Evolutionary conservation across 2,888 invertebrate species (phyloP).

Genomic region (Phalera bucephala): DNA sequence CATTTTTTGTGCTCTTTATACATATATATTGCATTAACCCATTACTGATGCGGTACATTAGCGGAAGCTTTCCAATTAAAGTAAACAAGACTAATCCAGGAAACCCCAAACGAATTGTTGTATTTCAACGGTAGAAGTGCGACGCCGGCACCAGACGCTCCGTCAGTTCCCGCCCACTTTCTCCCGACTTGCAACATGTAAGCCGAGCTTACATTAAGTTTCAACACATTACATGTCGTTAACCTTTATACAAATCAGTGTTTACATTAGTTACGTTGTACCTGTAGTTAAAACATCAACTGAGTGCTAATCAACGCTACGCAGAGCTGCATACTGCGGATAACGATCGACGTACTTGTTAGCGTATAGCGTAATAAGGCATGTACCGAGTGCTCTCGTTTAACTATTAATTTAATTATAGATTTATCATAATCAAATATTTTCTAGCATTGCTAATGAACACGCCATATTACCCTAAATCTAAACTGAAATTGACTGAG

Average conservation of each 20-base stretch:
- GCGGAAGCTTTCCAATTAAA: background rate
- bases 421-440: too few relatives aligned
- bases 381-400: conserved; percentile 12
- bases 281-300: conserved; percentile 37
- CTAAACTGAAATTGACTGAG: too few relatives aligned
- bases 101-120: background rate
- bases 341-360: conserved; percentile 19
- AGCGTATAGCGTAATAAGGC: conserved; percentile 12
- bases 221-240: conserved; percentile 45
- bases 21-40: too few relatives aligned
- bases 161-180: conserved; percentile 39
- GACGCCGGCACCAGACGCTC: conserved; percentile 19
- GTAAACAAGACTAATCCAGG: background rate
- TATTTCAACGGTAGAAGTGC: background rate
- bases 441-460: too few relatives aligned
- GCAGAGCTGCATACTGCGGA: conserved; percentile 32
- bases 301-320: conserved; percentile 39
- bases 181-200: conserved; percentile 37
- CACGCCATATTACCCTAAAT: too few relatives aligned
- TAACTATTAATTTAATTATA: too few relatives aligned
- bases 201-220: conserved; percentile 38
- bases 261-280: conserved; percentile 36
- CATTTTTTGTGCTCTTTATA: too few relatives aligned
- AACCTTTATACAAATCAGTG: conserved; percentile 48
- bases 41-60: too few relatives aligned